Evolutionary conservation across 2,113 vertebrate genomes (phyloP).

Genomic region (Gymnobelideus leadbeateri): DNA sequence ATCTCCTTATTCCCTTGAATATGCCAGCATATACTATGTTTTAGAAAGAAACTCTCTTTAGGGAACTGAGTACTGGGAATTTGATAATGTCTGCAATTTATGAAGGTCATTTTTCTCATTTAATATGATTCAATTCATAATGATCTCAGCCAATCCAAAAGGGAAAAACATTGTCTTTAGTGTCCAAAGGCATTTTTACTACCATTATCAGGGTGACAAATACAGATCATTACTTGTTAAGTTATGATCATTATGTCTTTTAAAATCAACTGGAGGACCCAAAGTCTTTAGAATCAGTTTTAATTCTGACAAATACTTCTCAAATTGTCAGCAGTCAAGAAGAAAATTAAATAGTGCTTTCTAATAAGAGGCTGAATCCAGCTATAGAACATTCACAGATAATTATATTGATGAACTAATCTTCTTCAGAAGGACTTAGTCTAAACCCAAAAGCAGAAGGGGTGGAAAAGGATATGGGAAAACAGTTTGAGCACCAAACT

Average conservation of each 20-base stretch:
- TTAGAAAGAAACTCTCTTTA: conserved; percentile 73
- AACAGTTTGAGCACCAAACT: conserved; percentile 12
- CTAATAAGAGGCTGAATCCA: conserved; percentile 86
- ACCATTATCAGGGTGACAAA: conserved; percentile 97
- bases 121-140: conserved; percentile 93
- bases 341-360: conserved; percentile 44
- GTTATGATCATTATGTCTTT: conserved; percentile 95
- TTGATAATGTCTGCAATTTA: conserved; percentile 99
- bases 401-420: conserved; percentile 5
- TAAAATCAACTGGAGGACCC: conserved; percentile 91
- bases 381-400: not conserved
- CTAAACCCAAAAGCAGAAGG: not conserved
- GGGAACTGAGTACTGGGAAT: conserved; percentile 98
- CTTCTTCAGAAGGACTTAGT: conserved; percentile 69
- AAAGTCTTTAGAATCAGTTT: conserved; percentile 88
- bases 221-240: conserved; percentile 95
- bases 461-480: conserved; percentile 39
- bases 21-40: not conserved
- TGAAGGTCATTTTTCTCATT: conserved; percentile 93
- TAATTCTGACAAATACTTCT: conserved; percentile 88
- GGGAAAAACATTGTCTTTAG: conserved; percentile 90
- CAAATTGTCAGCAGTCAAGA: conserved; percentile 56
- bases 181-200: conserved; percentile 93
- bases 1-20: not conserved
- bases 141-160: conserved; percentile 97